A percentile compares a stretch with the other conserved stretches of the same genome.
phyloP scores from a whole-genome alignment of 2,113 vertebrate genomes.

The Sporophila hypoxantha region DNA sequence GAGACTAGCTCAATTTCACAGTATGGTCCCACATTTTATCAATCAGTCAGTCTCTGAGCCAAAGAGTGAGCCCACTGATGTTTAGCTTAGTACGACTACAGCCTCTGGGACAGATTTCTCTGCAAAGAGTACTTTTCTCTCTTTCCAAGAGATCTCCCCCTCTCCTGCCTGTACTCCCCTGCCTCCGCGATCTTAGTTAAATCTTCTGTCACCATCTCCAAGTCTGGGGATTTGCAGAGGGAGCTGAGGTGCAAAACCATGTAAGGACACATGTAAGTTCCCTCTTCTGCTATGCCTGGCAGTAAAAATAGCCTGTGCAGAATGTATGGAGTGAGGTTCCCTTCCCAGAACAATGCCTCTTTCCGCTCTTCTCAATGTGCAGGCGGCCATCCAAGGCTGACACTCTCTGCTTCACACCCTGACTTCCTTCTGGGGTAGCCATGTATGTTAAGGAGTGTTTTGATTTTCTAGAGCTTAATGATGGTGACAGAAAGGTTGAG shows the following conservation, averaged over 20 bases:
- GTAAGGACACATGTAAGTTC: neutral
- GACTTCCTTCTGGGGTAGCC: neutral
- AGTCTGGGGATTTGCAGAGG: neutral
- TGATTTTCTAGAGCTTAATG: neutral
- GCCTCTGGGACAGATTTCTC: neutral
- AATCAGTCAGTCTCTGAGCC: neutral
- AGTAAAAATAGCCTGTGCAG: neutral
- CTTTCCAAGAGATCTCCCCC: neutral
- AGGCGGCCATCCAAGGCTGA: neutral
- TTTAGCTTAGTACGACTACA: neutral
- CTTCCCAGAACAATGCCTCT: neutral
- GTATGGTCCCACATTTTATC: neutral
- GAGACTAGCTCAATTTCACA: neutral
- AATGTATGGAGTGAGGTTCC: neutral
- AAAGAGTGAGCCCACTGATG: neutral
- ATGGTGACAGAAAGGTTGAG: neutral
- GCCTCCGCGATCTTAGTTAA: neutral
- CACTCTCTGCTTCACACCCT: neutral
- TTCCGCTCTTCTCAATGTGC: neutral
- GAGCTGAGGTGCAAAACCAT: neutral
- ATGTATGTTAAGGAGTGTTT: neutral
- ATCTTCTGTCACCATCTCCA: neutral
- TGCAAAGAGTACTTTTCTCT: neutral
- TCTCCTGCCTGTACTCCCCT: neutral
- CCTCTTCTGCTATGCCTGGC: neutral